These are phyloP conservation scores for Crocallis elinguaria DNA, from an alignment of 2,888 invertebrate species.

Conservation along the genomic window DNA sequence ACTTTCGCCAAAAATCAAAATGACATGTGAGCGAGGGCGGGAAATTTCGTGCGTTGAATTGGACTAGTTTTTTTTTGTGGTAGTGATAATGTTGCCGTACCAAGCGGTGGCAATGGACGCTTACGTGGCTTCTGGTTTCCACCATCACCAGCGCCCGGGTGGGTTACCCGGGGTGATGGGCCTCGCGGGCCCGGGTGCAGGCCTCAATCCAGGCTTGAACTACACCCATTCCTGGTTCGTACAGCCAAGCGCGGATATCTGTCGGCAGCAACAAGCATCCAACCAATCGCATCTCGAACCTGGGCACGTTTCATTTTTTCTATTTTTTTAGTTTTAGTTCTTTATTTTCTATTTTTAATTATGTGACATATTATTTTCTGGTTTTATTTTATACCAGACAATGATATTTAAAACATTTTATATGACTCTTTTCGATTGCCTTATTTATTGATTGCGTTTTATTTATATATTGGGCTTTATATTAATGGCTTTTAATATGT, in stretches of 20 bases:
- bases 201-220: constrained; percentile 80
- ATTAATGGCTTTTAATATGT: constrained; percentile 53
- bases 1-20: constrained; percentile 46
- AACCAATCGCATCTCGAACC: constrained; percentile 93
- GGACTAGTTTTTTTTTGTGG: constrained; percentile 53
- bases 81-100: constrained; percentile 91
- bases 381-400: constrained; percentile 22
- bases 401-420: constrained; percentile 37
- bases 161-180: constrained; percentile 85
- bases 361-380: constrained; percentile 45
- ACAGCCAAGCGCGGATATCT: constrained; percentile 94
- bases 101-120: constrained; percentile 94
- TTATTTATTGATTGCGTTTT: constrained; percentile 33
- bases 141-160: constrained; percentile 80
- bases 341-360: constrained; percentile 33
- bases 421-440: constrained; percentile 25
- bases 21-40: constrained; percentile 55
- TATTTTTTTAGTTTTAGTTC: constrained; percentile 76
- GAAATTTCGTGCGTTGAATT: constrained; percentile 50
- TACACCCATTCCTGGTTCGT: constrained; percentile 98
- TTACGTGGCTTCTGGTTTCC: constrained; percentile 86
- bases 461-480: constrained; percentile 50
- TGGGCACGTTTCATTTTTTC: constrained; percentile 92
- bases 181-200: constrained; percentile 80
- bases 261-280: constrained; percentile 92